Base-by-base conservation (phyloP, 2,888 invertebrate genomes). In the Cremastobaeus sp. region DNA sequence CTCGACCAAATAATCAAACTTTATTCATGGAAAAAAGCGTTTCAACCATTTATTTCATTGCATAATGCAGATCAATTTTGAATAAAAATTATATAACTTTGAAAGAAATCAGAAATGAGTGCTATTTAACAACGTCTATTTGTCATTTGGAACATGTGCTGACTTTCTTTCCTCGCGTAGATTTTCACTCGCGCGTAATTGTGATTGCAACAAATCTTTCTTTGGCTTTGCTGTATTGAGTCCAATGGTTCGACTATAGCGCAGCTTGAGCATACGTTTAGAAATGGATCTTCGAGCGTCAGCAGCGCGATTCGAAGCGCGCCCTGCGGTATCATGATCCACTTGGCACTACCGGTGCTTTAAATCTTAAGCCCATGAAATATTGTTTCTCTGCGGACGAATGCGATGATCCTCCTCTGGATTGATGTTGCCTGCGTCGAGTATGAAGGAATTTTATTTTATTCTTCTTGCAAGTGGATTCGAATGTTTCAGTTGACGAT, bases 331-430 rank as follows among this genome's bases (percentile, higher is more conserved):
- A 73, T 75, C 76, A 55, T 77, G 81, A 81, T 80, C 82, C 64
- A 82, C 76, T 81, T 82, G 74, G 54, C 47, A 65, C 77, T 74
- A 77, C 74, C 76, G 78, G 76, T 76, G 73, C 77, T 37, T 34
- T 6, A 30, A 9, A 39, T 54, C 62, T 30, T 47, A 62, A 54
- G 48, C 25, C 54, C 37, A 41, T 62, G 34, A 70, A 62, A 70
- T 55, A 62, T 70, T 34, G 30, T 37, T 70, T 55, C 54, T 77
- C 68, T 69, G 78, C 70, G 75, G 76, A 78, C 77, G 50, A 62
- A 65, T 48, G 43, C 64, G 62, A 57, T 60, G 52, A 60, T 69
- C 54, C 60, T 34, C 8, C 28, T 39, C 25, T 21, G 28, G 32
- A 52, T 54, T 60, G 47, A 60, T 54, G 60, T 47, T 8, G 9